phyloP scores from a whole-genome alignment of 2,888 invertebrate species.

The Ornithoptera priamus region DNA sequence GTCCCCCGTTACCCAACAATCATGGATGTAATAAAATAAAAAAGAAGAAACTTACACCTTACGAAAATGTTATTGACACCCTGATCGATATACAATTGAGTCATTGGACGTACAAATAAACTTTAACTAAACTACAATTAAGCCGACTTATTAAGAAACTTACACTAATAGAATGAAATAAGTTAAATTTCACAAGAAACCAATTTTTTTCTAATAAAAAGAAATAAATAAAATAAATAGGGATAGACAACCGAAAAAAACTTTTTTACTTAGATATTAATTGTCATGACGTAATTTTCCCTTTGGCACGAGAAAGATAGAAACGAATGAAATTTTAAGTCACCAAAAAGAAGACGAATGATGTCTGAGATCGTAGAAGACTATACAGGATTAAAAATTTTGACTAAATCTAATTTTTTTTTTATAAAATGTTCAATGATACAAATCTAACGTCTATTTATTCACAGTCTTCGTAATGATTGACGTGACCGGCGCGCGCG shows the following conservation, averaged over 20 bases:
- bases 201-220: conserved; percentile 31
- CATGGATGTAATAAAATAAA: conserved; percentile 5
- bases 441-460: conserved; percentile 49
- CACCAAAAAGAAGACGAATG: conserved; percentile 47
- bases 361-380: conserved; percentile 74
- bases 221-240: conserved; percentile 67
- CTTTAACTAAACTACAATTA: conserved; percentile 29
- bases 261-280: conserved; percentile 44
- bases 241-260: conserved; percentile 49
- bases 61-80: conserved; percentile 28
- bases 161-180: conserved; percentile 23
- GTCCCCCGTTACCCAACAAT: conserved; percentile 4
- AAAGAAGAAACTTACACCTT: conserved; percentile 25
- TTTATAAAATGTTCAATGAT: conserved; percentile 44
- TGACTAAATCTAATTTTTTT: conserved; percentile 47
- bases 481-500: conserved; percentile 35
- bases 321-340: conserved; percentile 41
- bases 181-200: conserved; percentile 27
- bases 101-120: conserved; percentile 26
- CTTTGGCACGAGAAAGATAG: conserved; percentile 71
- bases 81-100: conserved; percentile 26
- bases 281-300: conserved; percentile 67
- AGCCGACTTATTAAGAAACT: conserved; percentile 16
- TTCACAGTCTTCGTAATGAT: conserved; percentile 66
- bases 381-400: conserved; percentile 59